phyloP scores from a whole-genome alignment of 2,797 vertebrate species.

The Varecia variegata region DNA sequence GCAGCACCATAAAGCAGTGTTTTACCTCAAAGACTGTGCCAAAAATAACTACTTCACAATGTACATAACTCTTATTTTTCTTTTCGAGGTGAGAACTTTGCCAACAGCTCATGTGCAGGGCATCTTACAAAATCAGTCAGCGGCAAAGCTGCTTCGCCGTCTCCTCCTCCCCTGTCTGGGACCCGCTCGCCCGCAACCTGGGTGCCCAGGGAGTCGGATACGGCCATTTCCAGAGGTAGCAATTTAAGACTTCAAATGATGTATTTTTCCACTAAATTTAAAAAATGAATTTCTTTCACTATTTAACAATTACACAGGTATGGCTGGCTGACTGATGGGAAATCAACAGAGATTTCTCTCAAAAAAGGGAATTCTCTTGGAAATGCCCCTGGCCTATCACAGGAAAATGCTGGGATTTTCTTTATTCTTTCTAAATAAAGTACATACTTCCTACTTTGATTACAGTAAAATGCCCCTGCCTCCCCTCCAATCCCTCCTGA shows the following conservation, averaged over 20 bases:
- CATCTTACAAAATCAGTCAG: not conserved
- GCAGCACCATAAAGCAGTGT: not conserved
- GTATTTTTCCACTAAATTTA: not conserved
- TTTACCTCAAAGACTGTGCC: constrained; percentile 1
- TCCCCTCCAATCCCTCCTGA: not conserved
- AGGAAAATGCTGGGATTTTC: not conserved
- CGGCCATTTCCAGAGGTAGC: not conserved
- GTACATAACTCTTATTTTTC: not conserved
- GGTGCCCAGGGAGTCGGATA: not conserved
- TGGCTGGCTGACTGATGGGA: not conserved
- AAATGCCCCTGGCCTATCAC: not conserved
- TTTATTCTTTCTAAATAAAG: not conserved
- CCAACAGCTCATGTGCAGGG: not conserved
- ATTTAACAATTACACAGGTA: not conserved
- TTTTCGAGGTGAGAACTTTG: not conserved
- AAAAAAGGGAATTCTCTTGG: not conserved
- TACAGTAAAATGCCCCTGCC: not conserved
- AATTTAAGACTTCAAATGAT: not conserved
- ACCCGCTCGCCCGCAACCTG: rapidly evolving
- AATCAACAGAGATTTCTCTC: not conserved
- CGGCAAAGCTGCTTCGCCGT: not conserved
- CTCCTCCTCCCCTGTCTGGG: not conserved
- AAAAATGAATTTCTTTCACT: not conserved
- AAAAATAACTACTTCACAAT: not conserved
- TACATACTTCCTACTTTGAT: not conserved